Percentiles rank a stretch among this genome's conserved stretches.
phyloP scores from a whole-genome alignment of 2,888 invertebrate species.

The Monoplex corrugatus region DNA sequence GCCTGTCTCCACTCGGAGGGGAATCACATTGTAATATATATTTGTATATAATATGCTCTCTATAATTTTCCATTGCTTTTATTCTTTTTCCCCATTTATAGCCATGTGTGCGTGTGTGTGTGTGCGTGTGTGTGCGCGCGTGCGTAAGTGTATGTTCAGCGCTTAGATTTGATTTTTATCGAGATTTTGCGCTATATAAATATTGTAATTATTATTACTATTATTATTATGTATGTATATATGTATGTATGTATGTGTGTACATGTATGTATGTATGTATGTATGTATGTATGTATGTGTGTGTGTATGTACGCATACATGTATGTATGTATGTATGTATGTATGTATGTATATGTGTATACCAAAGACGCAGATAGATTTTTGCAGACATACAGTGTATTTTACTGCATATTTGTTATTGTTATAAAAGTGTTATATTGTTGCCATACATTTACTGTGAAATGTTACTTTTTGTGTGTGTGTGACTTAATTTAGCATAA shows the following conservation, averaged over 20 bases:
- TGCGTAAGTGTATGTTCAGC: neutral
- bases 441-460: neutral
- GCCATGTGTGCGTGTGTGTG: neutral
- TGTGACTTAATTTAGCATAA: neutral
- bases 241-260: slow-evolving; percentile 1
- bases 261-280: neutral
- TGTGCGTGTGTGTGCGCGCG: neutral
- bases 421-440: neutral
- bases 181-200: neutral
- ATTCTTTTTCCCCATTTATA: too few species aligned
- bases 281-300: neutral
- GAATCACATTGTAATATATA: too few species aligned
- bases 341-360: neutral
- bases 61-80: too few species aligned
- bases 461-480: neutral
- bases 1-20: too few species aligned
- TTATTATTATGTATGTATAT: neutral
- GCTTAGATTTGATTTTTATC: neutral
- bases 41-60: too few species aligned
- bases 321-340: neutral
- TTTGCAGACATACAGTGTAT: neutral
- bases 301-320: neutral
- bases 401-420: neutral
- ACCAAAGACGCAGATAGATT: neutral
- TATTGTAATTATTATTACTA: neutral